phyloP scores from a whole-genome alignment of 2,797 vertebrate genomes.

The Anomalospiza imberbis region DNA sequence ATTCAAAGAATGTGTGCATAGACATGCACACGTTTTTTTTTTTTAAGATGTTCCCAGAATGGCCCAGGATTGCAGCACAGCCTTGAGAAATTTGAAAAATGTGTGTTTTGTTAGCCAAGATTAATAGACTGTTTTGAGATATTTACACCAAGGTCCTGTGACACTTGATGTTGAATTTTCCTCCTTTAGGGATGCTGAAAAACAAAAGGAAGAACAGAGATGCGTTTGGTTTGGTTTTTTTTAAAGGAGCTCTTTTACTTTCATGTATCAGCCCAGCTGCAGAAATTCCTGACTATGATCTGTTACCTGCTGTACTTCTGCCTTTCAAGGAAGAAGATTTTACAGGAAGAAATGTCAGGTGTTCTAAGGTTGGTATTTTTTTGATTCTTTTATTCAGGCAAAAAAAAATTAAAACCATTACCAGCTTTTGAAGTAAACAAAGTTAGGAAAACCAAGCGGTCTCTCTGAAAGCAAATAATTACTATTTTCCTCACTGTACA shows the following conservation, averaged over 20 bases:
- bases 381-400: neutral
- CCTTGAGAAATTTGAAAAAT: neutral
- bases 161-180: neutral
- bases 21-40: neutral
- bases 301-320: neutral
- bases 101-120: neutral
- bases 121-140: neutral
- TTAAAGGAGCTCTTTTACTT: neutral
- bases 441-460: neutral
- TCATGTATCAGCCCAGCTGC: neutral
- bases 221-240: neutral
- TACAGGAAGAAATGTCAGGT: neutral
- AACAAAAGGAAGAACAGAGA: neutral
- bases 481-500: neutral
- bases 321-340: neutral
- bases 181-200: neutral
- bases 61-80: neutral
- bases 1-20: neutral
- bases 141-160: neutral
- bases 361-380: neutral
- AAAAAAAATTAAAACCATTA: neutral
- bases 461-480: neutral
- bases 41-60: neutral
- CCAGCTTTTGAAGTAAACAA: neutral
- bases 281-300: neutral